These are phyloP conservation scores for Drosophila mauritiana DNA, from an alignment of 1,140 invertebrate genomes.

Conservation along the genomic window DNA sequence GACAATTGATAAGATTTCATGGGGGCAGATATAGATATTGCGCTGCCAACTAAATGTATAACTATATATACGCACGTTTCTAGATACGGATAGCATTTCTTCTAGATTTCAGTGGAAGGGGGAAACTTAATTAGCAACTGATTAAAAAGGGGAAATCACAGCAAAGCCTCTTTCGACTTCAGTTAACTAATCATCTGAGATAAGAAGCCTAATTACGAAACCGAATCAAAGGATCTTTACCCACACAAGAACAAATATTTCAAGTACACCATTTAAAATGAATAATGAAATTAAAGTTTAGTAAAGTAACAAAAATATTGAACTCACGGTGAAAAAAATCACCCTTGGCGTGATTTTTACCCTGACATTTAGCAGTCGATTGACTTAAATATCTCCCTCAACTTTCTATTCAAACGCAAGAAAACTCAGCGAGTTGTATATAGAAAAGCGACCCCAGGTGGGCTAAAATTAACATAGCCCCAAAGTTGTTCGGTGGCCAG, in stretches of 20 bases:
- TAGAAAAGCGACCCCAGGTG: constrained; percentile 53
- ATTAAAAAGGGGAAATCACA: constrained; percentile 19
- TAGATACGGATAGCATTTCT: background rate
- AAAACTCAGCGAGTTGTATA: constrained; percentile 1
- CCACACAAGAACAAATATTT: background rate
- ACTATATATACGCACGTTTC: constrained; percentile 14
- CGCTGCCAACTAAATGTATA: constrained; percentile 7
- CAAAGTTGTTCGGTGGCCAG: constrained; percentile 52
- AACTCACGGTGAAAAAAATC: background rate
- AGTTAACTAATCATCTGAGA: background rate
- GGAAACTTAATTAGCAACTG: constrained; percentile 31
- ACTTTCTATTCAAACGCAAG: constrained; percentile 21
- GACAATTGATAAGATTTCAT: constrained; percentile 70
- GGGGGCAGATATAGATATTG: constrained; percentile 35
- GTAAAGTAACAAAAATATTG: no score
- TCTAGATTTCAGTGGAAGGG: background rate
- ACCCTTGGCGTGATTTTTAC: background rate
- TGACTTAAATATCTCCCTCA: constrained; percentile 19
- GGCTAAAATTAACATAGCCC: constrained; percentile 60
- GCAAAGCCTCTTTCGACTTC: background rate
- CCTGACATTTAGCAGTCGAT: constrained; percentile 7
- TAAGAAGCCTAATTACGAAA: background rate
- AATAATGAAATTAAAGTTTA: background rate
- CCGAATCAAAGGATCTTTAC: background rate
- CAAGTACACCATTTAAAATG: background rate